Evolutionary conservation across 2,113 vertebrate species (phyloP).

Genomic region (Cyrtonyx montezumae): DNA sequence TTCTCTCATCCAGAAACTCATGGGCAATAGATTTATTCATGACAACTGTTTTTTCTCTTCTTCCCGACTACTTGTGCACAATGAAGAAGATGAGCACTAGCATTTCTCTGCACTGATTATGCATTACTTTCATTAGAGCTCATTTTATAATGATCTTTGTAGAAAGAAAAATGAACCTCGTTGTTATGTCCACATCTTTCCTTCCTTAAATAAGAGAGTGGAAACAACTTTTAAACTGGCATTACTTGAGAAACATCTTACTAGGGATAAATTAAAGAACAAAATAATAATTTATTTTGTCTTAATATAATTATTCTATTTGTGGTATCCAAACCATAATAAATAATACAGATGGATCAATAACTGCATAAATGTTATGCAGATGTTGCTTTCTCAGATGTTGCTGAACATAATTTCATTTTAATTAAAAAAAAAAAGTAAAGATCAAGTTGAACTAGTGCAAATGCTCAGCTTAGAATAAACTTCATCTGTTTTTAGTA

Average conservation of each 20-base stretch:
- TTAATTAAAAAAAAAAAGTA: background rate
- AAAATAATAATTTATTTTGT: background rate
- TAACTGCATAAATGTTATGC: background rate
- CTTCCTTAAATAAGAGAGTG: fast-evolving
- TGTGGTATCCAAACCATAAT: background rate
- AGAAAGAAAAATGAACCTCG: background rate
- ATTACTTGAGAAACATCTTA: background rate
- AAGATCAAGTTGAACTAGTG: background rate
- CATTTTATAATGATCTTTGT: background rate
- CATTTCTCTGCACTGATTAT: background rate
- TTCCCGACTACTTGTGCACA: background rate
- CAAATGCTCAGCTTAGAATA: background rate
- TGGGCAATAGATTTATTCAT: background rate
- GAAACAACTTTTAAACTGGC: background rate
- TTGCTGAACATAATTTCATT: background rate
- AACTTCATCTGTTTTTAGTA: background rate
- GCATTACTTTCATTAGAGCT: background rate
- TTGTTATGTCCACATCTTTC: background rate
- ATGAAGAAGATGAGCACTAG: background rate
- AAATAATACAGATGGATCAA: background rate
- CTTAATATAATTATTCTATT: background rate
- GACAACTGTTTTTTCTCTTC: background rate
- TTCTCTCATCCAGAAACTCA: background rate
- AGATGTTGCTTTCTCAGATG: background rate
- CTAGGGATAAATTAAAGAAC: background rate